Conservation (phyloP, 1,140 invertebrate species). For the Sycophila sp. region DNA sequence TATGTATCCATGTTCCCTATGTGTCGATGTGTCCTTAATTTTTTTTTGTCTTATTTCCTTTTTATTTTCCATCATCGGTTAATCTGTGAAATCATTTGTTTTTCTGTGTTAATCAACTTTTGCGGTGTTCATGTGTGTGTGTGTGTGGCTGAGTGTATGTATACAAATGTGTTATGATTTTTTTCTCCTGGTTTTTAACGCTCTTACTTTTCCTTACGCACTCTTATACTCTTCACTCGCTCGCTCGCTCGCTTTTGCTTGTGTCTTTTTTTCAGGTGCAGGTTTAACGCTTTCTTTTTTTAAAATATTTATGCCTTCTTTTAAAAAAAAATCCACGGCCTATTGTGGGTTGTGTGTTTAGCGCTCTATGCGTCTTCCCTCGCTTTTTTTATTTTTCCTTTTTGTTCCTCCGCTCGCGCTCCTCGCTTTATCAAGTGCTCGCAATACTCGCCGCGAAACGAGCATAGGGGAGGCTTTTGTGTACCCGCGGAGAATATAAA, state of each 20-base stretch:
- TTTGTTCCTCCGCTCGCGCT: too few relatives aligned
- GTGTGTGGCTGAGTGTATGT: constrained; percentile 6
- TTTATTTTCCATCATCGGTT: constrained; percentile 27
- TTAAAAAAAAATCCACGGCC: constrained; percentile 4
- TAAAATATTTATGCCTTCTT: not conserved
- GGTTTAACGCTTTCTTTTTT: constrained; percentile 27
- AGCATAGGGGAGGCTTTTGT: too few relatives aligned
- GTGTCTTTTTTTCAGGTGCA: constrained; percentile 21
- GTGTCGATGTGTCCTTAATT: not conserved
- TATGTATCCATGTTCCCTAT: constrained; percentile 12
- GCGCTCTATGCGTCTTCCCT: not conserved
- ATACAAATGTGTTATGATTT: constrained; percentile 10
- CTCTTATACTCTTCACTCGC: constrained; percentile 29
- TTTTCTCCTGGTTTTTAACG: constrained; percentile 23
- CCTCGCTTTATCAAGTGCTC: too few relatives aligned
- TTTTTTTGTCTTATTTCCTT: constrained; percentile 26
- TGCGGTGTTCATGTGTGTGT: constrained; percentile 1
- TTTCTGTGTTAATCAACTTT: constrained; percentile 50
- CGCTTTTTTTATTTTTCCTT: not conserved
- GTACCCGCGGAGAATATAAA: too few relatives aligned
- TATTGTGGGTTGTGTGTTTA: constrained; percentile 7
- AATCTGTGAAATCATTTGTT: too few relatives aligned
- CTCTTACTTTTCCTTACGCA: constrained; percentile 33
- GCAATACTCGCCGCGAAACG: too few relatives aligned
- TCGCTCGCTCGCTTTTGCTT: constrained; percentile 30